Evolutionary conservation across 2,888 invertebrate species (phyloP).

Genomic region (Lasius platythorax): DNA sequence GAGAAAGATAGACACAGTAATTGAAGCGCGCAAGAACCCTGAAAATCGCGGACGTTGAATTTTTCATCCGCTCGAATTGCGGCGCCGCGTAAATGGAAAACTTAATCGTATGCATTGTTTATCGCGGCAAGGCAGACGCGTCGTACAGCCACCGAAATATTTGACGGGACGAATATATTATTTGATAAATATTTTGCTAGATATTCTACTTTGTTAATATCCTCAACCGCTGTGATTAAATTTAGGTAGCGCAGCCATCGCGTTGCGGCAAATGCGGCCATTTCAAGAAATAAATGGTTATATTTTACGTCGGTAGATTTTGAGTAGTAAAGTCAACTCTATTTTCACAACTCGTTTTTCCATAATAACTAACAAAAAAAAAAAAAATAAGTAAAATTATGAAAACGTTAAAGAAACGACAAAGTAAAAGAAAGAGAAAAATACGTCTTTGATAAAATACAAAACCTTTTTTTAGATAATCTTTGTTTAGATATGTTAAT

Average conservation of each 20-base stretch:
- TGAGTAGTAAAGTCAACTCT: slow-evolving; percentile 19
- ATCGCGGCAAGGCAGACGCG: slow-evolving; percentile 11
- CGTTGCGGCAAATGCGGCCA: not conserved
- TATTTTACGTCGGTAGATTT: not conserved
- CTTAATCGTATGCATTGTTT: slow-evolving; percentile 55
- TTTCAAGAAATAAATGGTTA: not conserved
- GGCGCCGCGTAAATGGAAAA: slow-evolving; percentile 49
- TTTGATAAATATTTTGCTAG: slow-evolving; percentile 37
- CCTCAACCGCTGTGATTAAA: slow-evolving; percentile 15
- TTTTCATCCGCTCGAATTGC: slow-evolving; percentile 50
- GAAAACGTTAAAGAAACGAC: not conserved
- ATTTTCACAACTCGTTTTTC: not conserved
- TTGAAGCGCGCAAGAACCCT: slow-evolving; percentile 48
- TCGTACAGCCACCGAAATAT: slow-evolving; percentile 13
- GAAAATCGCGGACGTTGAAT: slow-evolving; percentile 43
- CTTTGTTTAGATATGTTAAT: not conserved
- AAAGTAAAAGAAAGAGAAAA: not conserved
- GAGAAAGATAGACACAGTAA: slow-evolving; percentile 45
- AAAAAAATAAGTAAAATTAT: not conserved
- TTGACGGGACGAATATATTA: slow-evolving; percentile 23
- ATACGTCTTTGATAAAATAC: not conserved
- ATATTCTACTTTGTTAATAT: slow-evolving; percentile 37
- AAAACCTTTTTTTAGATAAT: not conserved
- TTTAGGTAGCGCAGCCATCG: not conserved
- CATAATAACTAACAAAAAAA: not conserved